Base-by-base conservation (phyloP, 2,113 vertebrate species). In the Arothron firmamentum region DNA sequence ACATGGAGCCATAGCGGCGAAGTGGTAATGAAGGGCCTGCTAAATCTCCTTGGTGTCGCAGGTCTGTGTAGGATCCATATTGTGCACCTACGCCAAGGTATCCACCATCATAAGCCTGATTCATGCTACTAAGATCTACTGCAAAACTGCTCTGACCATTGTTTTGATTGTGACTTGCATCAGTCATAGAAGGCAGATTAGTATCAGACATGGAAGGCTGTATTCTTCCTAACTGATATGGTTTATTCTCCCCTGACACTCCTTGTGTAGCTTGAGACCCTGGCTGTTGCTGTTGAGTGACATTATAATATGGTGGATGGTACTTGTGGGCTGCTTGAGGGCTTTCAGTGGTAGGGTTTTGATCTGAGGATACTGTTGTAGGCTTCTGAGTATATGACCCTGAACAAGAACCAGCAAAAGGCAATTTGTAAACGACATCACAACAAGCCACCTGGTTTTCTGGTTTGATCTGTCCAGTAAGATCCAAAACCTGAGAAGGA, bases 151-250 rank as follows among this genome's bases (percentile, higher is more conserved):
- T 92, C 0, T 95, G 92, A n/a, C 93, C 88, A 48, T 90, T 88
- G 64, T 88, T 87, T 21, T 90, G 91, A 48, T 94, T 93, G 77
- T 93, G 94, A 53, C 92, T 85, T 0, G 92, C 90, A 84, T 96
- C 93, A 0, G 92, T 91, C 72, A 86, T 69, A 6, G 85, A 82
- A 57, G 84, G 84, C 16, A 98, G 83, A 77, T 99, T 98, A 0
- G 93, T 97, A 75, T 99, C 97, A 0, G 96, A 98, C 93, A 99
- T 94, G 34, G 97, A 97, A 52, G 96, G 93, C 55, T 94, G 94
- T 28, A 99, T 90, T 77, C 90, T 93, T 59, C 92, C 94, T 0
- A 91, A 58, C 72, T 75, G 83, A 67, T 92, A 93, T 67, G 91
- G 81, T 85, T 92, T 94, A 77, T 87, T 92, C 19, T 96, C 93